Conservation (phyloP, 2,888 invertebrate species). For the Augiades crinisus region DNA sequence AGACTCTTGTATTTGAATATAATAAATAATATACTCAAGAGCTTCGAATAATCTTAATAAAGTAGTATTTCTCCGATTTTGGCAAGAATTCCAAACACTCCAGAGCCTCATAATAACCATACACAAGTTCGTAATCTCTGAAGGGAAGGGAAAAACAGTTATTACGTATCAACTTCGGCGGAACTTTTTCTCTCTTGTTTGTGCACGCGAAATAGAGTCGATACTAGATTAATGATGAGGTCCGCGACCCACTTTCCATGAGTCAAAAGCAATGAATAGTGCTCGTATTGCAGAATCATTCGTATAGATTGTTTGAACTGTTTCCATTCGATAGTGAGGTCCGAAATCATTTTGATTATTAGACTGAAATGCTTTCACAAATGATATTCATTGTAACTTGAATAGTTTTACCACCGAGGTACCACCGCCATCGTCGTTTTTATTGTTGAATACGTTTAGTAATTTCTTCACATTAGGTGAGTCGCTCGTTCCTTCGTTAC, state of each 20-base stretch:
- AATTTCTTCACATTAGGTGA: too few species aligned
- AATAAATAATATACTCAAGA: not conserved
- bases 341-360: too few species aligned
- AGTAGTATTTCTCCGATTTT: not conserved
- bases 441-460: too few species aligned
- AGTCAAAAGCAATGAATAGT: constrained; percentile 15
- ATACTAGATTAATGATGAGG: constrained; percentile 22
- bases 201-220: constrained; percentile 9
- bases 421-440: too few species aligned
- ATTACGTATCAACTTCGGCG: not conserved
- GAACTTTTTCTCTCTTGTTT: constrained; percentile 14
- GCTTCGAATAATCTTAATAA: not conserved
- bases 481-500: too few species aligned
- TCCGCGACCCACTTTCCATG: constrained; percentile 17
- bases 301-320: too few species aligned
- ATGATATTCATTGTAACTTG: too few species aligned
- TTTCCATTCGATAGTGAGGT: too few species aligned
- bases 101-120: not conserved
- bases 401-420: too few species aligned
- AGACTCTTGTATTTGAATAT: too few species aligned
- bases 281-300: not conserved
- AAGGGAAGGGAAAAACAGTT: constrained; percentile 6
- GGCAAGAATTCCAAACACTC: not conserved
- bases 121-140: constrained; percentile 2
- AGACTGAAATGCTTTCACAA: too few species aligned